Percentiles rank a stretch among this genome's conserved stretches.
Conservation (phyloP, 1,140 invertebrate genomes). For the Lepidurus apus region DNA sequence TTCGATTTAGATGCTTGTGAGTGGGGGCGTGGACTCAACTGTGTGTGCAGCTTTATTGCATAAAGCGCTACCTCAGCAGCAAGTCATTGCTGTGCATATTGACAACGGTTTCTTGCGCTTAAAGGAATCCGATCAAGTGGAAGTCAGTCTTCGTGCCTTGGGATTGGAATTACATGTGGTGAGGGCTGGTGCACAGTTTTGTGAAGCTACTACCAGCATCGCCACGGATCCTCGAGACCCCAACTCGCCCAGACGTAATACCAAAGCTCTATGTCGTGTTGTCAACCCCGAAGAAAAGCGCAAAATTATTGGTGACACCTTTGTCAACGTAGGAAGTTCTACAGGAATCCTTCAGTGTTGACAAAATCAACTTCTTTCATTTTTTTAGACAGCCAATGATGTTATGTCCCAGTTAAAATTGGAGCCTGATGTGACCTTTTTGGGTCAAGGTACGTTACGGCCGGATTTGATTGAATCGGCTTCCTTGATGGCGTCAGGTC, state of each 20-base stretch:
- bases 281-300: constrained; percentile 92
- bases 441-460: constrained; percentile 82
- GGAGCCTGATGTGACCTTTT: constrained; percentile 40
- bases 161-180: constrained; percentile 78
- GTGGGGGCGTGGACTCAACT: constrained; percentile 96
- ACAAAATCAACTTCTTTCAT: not conserved
- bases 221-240: constrained; percentile 55
- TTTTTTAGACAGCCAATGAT: constrained; percentile 46
- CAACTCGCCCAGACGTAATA: constrained; percentile 62
- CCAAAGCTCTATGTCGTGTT: constrained; percentile 80
- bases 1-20: constrained; percentile 72
- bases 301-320: constrained; percentile 98
- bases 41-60: constrained; percentile 89
- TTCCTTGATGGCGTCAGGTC: constrained; percentile 69
- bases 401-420: constrained; percentile 42
- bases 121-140: constrained; percentile 84
- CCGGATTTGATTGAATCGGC: constrained; percentile 98
- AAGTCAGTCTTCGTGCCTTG: constrained; percentile 73
- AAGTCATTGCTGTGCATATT: constrained; percentile 89
- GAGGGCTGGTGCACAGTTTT: constrained; percentile 65
- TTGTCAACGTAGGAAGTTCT: constrained; percentile 62
- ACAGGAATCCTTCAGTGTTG: no score
- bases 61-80: constrained; percentile 24
- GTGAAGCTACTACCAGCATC: constrained; percentile 67
- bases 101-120: constrained; percentile 99